These are phyloP conservation scores for Dendrophyllia cribrosa DNA, from an alignment of 64 coral and sea anemone genomes.

Conservation along the genomic window DNA sequence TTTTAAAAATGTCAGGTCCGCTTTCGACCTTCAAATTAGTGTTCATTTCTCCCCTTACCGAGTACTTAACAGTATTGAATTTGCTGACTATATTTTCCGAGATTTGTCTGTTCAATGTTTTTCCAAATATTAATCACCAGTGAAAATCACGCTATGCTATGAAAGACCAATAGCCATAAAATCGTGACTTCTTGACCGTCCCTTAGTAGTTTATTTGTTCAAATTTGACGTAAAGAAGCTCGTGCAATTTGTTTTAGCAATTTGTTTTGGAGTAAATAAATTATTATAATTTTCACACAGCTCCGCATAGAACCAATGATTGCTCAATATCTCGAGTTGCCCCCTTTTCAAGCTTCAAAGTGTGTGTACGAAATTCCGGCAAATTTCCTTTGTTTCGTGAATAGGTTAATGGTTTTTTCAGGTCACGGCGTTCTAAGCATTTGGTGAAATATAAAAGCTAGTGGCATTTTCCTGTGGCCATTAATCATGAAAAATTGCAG, in stretches of 20 bases:
- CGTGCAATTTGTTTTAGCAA: background rate
- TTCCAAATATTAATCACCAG: background rate
- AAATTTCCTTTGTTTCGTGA: background rate
- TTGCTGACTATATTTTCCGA: background rate
- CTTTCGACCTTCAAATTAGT: background rate
- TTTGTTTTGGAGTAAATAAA: background rate
- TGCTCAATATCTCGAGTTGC: background rate
- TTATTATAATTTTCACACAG: background rate
- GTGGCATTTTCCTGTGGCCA: background rate
- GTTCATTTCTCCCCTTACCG: too few species aligned
- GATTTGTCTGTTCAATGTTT: background rate
- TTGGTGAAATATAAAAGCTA: background rate
- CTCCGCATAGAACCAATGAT: background rate
- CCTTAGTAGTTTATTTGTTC: background rate
- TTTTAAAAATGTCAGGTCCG: background rate
- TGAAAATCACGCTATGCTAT: background rate
- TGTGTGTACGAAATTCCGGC: conserved; percentile 12
- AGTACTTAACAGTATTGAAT: background rate
- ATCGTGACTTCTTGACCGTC: background rate
- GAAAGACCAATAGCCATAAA: background rate
- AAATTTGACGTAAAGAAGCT: background rate
- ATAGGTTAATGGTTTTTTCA: background rate
- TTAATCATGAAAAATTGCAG: background rate
- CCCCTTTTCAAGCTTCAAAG: background rate
- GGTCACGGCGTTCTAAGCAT: background rate